Conservation (phyloP, 1,140 invertebrate genomes). For the Pseudomyrmex flavicornis region DNA sequence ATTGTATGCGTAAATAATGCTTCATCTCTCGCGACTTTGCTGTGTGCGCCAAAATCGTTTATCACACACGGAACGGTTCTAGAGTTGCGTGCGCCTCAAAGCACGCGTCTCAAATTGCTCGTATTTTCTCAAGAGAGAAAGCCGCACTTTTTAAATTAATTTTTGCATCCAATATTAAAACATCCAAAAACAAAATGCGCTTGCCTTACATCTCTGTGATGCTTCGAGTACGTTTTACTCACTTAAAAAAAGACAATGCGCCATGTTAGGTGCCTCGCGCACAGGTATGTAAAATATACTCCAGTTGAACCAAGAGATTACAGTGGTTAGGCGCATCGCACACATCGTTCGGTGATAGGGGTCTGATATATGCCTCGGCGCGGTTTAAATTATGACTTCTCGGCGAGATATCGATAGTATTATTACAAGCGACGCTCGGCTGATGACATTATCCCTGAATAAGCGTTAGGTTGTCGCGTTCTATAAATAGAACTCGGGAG, state of each 20-base stretch:
- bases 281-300: constrained; percentile 35
- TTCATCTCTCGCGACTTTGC: constrained; percentile 45
- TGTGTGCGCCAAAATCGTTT: constrained; percentile 3
- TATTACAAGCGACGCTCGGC: constrained; percentile 17
- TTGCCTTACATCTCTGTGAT: background rate
- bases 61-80: background rate
- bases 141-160: too few species aligned
- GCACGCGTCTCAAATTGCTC: too few species aligned
- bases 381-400: constrained; percentile 42
- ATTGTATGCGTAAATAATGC: constrained; percentile 57
- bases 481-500: constrained; percentile 11
- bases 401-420: constrained; percentile 25
- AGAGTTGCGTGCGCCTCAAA: background rate
- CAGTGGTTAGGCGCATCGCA: constrained; percentile 6
- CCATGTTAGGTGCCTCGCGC: background rate
- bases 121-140: too few species aligned
- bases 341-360: constrained; percentile 23
- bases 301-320: constrained; percentile 46
- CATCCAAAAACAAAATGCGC: background rate
- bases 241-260: background rate
- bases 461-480: constrained; percentile 8
- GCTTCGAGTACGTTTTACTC: background rate
- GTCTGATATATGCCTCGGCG: background rate
- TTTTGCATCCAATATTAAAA: background rate
- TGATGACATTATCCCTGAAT: constrained; percentile 17